Evolutionary conservation across 2,797 vertebrate species (phyloP), one percentile per base, ranked within the genome.

Genomic region (Chrysocyon brachyurus): DNA sequence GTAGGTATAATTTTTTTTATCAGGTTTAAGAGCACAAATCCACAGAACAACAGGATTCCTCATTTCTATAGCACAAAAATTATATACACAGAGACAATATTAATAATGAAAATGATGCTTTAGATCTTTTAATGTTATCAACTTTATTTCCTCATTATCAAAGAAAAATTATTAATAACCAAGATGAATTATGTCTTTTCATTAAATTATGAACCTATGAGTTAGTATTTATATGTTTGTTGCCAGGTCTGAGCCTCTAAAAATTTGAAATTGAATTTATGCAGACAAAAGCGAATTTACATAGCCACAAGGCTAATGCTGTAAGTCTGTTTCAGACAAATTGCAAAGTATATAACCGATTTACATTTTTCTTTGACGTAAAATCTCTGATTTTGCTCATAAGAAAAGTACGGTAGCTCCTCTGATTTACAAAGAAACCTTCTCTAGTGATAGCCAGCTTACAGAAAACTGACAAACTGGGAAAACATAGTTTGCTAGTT

Each of bases 341-440:
- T 33, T 92, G 28, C 8, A 87, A 96, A 96, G 54, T 90, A 94
- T 5, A 85, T 82, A 72, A 14, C 40, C 87, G 22, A 93, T 91
- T 91, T 92, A 91, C 84, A 21, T 95, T 82, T 95, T 91, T n/a
- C 36, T 91, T 92, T 89, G 8, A 96, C 26, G 84, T 78, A 8
- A 95, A 96, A 92, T 82, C 56, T 93, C 64, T 87, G 19, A 93
- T 85, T 97, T 87, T 98, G 10, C 24, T 72, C 12, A 54, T 85
- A 85, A 94, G 49, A 84, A 91, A 90, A 88, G 40, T 90, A 78
- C n/a, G 95, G 12, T 72, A 36, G 12, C 12, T 91, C 56, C 46
- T 90, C 93, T 70, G 28, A 88, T 79, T 85, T 91, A 68, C 70
- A 95, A 94, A 87, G 21, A 96, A 87, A 86, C 3, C 49, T 11